Evolutionary conservation across 2,797 vertebrate species (phyloP).

Genomic region (Glossophaga mutica): DNA sequence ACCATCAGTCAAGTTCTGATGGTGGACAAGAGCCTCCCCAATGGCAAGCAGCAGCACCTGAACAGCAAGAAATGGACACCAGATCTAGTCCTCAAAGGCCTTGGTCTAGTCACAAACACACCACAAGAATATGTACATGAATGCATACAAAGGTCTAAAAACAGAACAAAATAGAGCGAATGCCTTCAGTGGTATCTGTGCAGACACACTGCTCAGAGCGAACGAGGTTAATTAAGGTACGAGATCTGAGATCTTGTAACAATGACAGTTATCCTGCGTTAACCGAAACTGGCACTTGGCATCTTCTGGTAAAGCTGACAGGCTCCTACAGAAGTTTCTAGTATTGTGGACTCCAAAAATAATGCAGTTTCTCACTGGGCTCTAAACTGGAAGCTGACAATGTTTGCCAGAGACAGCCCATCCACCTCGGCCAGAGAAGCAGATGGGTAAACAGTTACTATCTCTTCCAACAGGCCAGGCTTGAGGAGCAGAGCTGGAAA

Average conservation of each 20-base stretch:
- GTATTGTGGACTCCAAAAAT: neutral
- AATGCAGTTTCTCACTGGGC: neutral
- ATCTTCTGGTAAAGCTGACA: neutral
- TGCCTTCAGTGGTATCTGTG: rapidly evolving
- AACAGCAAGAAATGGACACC: neutral
- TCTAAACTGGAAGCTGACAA: neutral
- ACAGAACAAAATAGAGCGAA: neutral
- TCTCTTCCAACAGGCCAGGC: rapidly evolving
- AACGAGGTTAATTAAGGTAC: neutral
- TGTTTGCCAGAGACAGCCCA: rapidly evolving
- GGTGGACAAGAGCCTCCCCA: neutral
- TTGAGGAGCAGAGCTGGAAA: rapidly evolving
- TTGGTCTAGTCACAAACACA: neutral
- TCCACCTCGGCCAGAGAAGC: neutral
- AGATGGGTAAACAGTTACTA: neutral
- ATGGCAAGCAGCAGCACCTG: neutral
- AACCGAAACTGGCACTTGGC: neutral
- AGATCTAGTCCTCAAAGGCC: neutral
- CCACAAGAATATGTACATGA: rapidly evolving
- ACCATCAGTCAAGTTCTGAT: neutral
- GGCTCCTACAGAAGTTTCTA: neutral
- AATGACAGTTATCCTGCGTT: neutral
- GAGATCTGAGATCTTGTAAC: neutral
- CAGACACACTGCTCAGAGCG: neutral
- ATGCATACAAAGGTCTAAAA: neutral